These are phyloP conservation scores for Oryzias melastigma DNA, from an alignment of 2,113 vertebrate genomes.

Conservation along the genomic window DNA sequence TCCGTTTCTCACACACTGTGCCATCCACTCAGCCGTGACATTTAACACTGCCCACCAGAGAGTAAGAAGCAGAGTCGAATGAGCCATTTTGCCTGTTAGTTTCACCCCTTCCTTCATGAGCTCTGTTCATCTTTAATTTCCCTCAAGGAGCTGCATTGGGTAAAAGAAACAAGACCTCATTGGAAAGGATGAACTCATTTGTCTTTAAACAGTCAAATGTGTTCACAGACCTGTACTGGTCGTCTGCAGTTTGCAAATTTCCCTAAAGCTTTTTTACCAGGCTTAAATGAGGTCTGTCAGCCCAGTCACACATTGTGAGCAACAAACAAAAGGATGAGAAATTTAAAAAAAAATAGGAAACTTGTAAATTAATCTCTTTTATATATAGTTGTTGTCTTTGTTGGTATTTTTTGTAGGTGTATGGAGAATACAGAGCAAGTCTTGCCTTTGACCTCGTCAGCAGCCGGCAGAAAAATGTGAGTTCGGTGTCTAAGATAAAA, in stretches of 20 bases:
- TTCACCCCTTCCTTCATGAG: not conserved
- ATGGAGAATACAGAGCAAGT: slow-evolving; percentile 97
- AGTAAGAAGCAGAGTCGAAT: not conserved
- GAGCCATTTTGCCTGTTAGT: not conserved
- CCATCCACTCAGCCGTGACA: not conserved
- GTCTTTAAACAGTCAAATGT: slow-evolving; percentile 44
- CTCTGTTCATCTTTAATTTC: slow-evolving; percentile 21
- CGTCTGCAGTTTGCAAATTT: not conserved
- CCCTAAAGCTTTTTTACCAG: not conserved
- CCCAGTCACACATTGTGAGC: not conserved
- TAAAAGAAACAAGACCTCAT: slow-evolving; percentile 24
- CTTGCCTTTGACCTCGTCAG: slow-evolving; percentile 98
- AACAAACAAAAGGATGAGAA: slow-evolving; percentile 1
- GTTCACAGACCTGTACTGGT: not conserved
- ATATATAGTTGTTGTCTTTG: too few species aligned
- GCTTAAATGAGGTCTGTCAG: not conserved
- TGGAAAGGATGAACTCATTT: slow-evolving; percentile 58
- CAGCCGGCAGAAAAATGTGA: slow-evolving; percentile 98
- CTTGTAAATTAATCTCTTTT: too few species aligned
- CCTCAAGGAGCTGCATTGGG: slow-evolving; percentile 15
- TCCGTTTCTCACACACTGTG: too few species aligned
- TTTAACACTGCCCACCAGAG: not conserved
- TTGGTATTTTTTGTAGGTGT: slow-evolving; percentile 80
- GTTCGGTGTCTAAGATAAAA: slow-evolving; percentile 36
- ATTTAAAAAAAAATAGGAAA: not conserved